Conservation (phyloP, 2,888 invertebrate genomes). For the Digitonthophagus gazella region DNA sequence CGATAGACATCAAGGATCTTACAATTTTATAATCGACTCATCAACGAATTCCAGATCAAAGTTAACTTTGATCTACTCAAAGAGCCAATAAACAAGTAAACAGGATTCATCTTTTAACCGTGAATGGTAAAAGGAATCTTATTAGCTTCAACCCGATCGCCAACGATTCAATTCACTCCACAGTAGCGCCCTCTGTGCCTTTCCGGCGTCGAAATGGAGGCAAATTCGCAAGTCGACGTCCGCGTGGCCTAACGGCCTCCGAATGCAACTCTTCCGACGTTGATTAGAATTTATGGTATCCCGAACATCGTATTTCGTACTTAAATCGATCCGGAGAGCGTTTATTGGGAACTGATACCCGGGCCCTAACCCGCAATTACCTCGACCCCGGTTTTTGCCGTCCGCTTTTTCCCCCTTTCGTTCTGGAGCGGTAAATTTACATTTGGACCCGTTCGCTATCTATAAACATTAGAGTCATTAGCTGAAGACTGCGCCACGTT, state of each 20-base stretch:
- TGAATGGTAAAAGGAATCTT: neutral
- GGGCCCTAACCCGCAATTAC: neutral
- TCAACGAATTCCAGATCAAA: no score
- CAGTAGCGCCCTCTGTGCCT: neutral
- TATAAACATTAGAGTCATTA: neutral
- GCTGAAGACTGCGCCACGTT: neutral
- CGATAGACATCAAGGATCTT: no score
- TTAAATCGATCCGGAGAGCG: conserved; percentile 15
- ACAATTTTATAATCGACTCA: no score
- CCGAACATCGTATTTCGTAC: conserved; percentile 39
- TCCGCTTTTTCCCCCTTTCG: neutral
- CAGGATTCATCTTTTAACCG: neutral
- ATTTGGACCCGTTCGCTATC: neutral
- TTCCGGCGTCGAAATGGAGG: neutral
- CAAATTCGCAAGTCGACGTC: conserved; percentile 12
- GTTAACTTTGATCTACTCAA: no score
- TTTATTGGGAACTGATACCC: conserved; percentile 21
- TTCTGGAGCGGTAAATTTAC: neutral
- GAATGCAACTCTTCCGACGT: conserved; percentile 43
- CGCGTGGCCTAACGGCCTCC: conserved; percentile 35
- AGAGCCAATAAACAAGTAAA: no score
- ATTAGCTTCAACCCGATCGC: neutral
- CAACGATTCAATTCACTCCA: neutral
- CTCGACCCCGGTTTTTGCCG: neutral
- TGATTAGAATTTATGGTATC: conserved; percentile 47